A percentile compares a stretch with the other conserved stretches of the same genome.
Conservation (phyloP, 2,113 vertebrate genomes). For the Vidua macroura region DNA sequence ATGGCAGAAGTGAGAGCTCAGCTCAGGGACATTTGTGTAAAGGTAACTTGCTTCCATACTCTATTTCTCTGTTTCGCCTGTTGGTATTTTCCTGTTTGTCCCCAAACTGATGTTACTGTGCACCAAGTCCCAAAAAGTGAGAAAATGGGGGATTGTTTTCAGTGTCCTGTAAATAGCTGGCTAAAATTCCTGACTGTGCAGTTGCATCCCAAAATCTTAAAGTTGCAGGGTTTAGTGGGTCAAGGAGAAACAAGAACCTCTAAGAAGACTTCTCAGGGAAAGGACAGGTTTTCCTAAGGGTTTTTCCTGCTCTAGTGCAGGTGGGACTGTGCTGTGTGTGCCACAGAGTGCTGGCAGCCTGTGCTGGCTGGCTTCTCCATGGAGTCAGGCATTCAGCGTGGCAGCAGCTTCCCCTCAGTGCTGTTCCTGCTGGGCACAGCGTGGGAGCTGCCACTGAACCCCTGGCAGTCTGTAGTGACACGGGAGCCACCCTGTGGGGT, state of each 20-base stretch:
- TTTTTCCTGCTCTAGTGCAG: not conserved
- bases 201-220: not conserved
- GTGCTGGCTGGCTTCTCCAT: not conserved
- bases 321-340: not conserved
- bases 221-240: not conserved
- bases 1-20: slow-evolving; percentile 89
- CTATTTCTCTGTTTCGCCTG: not conserved
- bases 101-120: not conserved
- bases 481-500: not conserved
- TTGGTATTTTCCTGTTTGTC: not conserved
- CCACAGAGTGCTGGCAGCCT: not conserved
- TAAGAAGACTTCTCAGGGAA: not conserved
- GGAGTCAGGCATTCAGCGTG: not conserved
- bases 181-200: not conserved
- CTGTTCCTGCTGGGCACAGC: not conserved
- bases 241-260: not conserved
- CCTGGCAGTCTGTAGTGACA: not conserved
- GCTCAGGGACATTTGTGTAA: slow-evolving; percentile 90
- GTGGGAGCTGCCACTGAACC: not conserved
- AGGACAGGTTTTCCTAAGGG: not conserved
- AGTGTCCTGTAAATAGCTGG: not conserved
- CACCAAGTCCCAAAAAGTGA: not conserved
- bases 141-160: not conserved
- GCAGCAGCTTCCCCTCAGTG: not conserved
- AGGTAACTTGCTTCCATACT: slow-evolving; percentile 76